These are phyloP conservation scores for Eupsittula cactorum DNA, from an alignment of 2,113 vertebrate genomes.

Conservation along the genomic window DNA sequence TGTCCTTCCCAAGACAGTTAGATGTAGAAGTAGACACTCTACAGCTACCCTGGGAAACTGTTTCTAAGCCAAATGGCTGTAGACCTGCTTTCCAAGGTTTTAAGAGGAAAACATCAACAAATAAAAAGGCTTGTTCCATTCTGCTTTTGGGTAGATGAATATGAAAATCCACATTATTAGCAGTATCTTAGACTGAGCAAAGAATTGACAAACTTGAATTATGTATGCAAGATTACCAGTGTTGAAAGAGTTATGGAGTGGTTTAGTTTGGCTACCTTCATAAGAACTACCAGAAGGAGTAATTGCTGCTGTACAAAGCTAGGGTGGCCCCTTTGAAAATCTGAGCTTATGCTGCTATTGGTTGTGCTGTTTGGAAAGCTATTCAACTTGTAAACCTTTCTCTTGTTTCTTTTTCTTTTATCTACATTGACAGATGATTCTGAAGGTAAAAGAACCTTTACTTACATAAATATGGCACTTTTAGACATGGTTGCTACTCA, in stretches of 20 bases:
- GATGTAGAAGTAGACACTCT: background rate
- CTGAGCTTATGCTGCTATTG: background rate
- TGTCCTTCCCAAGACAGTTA: background rate
- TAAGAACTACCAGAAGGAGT: background rate
- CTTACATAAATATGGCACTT: conserved; percentile 76
- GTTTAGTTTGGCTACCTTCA: rapidly evolving
- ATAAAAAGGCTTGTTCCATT: background rate
- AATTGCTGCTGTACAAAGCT: background rate
- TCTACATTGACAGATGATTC: conserved; percentile 91
- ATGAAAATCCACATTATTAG: background rate
- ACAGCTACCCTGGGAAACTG: background rate
- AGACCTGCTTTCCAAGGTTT: background rate
- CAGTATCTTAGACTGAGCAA: background rate
- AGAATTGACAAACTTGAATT: background rate
- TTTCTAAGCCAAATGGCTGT: background rate
- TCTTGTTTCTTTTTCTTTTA: conserved; percentile 69
- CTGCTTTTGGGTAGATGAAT: background rate
- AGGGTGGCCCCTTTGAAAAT: background rate
- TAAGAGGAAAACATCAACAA: background rate
- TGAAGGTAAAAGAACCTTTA: conserved; percentile 89
- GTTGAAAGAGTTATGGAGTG: rapidly evolving
- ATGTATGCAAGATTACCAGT: rapidly evolving
- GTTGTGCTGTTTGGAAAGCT: conserved; percentile 48
- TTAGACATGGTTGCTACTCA: conserved; percentile 37
- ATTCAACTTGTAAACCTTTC: conserved; percentile 55